Evolutionary conservation across 53 echinoderm and acorn worm species (phyloP).

Genomic region (Henricia sp.): DNA sequence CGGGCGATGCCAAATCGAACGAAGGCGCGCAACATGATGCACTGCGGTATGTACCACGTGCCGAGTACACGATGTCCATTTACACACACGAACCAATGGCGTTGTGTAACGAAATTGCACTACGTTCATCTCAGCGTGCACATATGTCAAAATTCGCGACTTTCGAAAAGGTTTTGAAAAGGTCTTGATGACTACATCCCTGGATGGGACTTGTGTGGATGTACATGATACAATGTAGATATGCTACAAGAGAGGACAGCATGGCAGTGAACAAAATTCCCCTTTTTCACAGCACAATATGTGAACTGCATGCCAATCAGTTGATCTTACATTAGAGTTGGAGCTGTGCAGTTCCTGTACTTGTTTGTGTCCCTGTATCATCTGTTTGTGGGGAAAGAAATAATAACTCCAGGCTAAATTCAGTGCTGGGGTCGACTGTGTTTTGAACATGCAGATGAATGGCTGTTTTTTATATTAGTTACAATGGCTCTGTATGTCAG

Average conservation of each 20-base stretch:
- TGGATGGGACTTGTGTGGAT: neutral
- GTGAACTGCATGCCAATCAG: neutral
- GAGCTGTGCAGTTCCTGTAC: conserved; percentile 66
- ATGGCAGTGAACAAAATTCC: neutral
- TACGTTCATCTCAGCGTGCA: too few relatives aligned
- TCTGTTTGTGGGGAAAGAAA: conserved; percentile 56
- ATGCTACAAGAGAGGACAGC: neutral
- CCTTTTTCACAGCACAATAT: neutral
- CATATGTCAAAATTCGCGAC: too few relatives aligned
- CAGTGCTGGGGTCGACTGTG: too few relatives aligned
- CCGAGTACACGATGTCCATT: too few relatives aligned
- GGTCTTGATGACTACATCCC: too few relatives aligned
- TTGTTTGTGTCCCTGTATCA: conserved; percentile 70
- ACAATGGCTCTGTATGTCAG: neutral
- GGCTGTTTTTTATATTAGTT: too few relatives aligned
- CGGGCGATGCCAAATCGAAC: too few relatives aligned
- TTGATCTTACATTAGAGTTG: conserved; percentile 58
- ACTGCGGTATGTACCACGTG: too few relatives aligned
- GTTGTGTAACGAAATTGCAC: too few relatives aligned
- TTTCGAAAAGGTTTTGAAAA: too few relatives aligned
- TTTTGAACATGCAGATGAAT: conserved; percentile 14
- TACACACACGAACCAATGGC: neutral
- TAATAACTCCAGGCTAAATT: too few relatives aligned
- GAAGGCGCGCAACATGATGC: too few relatives aligned
- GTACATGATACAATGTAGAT: neutral